Base-by-base conservation (phyloP, 92 coral and sea anemone genomes). In the Metridium senile region DNA sequence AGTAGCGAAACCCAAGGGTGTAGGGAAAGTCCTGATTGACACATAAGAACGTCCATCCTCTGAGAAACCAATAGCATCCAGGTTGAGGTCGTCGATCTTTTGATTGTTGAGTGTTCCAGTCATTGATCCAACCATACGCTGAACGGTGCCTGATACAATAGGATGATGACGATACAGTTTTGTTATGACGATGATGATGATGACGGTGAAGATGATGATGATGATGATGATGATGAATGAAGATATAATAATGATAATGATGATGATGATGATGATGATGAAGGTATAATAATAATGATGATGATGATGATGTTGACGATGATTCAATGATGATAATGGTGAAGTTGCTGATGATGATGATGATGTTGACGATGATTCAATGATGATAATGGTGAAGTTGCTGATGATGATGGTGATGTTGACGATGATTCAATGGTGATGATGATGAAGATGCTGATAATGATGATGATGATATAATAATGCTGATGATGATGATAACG, bases 11-110 rank as follows among this genome's bases (percentile, higher is more conserved):
- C 85, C 93, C 39, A 92, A 74, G 19, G 89, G 63, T 17, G 81
- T 66, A 8, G 96, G 89, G 31, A 90, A 94, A 25, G 75, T 71
- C 27, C 92, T 81, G 26, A 88, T 57, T 17, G 95, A 82, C 28
- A 75, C 83, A 67, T 92, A 92, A 6, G 88, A 86, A 13, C 93
- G 88, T 19, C 97, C 97, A 70, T 89, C 87, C 80, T 54, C 82
- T 26, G 89, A 72, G 71, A 86, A 76, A 23, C 85, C 97, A 3
- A 86, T 85, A 23, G 89, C 61, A 68, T 84, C 89, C 77, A 83
- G 25, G 43, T 56, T 58, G 17, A 92, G 75, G 22, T 64, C 73
- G 8, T 32, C 56, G 26, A 95, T 1, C 0, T 20, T 9, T 20
- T 87, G 71, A 39, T 81, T 83, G 62, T 92, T 92, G 2, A 95